Conservation (phyloP, 1,140 invertebrate species). For the Episyrphus balteatus region DNA sequence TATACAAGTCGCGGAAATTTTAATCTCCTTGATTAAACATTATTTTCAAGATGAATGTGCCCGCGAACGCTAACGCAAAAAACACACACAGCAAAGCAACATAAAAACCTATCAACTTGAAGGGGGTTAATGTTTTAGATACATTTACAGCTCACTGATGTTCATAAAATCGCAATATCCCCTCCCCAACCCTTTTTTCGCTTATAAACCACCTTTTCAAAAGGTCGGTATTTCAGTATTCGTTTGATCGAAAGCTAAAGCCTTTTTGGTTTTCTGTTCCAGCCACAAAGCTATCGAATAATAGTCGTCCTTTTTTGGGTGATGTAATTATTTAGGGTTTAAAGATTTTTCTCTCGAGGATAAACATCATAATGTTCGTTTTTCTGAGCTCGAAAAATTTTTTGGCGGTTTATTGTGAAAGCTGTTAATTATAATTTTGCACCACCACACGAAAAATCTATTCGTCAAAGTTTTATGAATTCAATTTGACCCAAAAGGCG, state of each 20-base stretch:
- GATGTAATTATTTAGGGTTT: too few species aligned
- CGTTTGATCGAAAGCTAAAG: too few species aligned
- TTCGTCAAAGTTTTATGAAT: neutral
- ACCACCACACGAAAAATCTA: neutral
- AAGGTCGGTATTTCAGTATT: too few species aligned
- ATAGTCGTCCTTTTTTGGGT: neutral
- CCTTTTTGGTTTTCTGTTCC: too few species aligned
- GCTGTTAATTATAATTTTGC: slow-evolving; percentile 2
- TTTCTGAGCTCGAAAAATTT: too few species aligned
- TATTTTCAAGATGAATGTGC: neutral
- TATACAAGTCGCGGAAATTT: slow-evolving; percentile 1
- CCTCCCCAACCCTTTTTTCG: too few species aligned
- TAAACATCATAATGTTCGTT: neutral
- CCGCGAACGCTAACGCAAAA: neutral
- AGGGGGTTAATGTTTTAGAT: too few species aligned
- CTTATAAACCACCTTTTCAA: too few species aligned
- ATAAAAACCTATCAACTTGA: too few species aligned
- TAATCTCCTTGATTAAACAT: slow-evolving; percentile 4
- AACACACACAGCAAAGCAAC: neutral
- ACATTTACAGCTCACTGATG: too few species aligned
- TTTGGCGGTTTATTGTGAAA: neutral
- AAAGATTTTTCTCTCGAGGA: neutral
- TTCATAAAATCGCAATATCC: too few species aligned
- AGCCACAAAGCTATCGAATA: neutral
- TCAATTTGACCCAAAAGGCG: neutral